Evolutionary conservation across 1,140 invertebrate species (phyloP).

Genomic region (Orussus abietinus): DNA sequence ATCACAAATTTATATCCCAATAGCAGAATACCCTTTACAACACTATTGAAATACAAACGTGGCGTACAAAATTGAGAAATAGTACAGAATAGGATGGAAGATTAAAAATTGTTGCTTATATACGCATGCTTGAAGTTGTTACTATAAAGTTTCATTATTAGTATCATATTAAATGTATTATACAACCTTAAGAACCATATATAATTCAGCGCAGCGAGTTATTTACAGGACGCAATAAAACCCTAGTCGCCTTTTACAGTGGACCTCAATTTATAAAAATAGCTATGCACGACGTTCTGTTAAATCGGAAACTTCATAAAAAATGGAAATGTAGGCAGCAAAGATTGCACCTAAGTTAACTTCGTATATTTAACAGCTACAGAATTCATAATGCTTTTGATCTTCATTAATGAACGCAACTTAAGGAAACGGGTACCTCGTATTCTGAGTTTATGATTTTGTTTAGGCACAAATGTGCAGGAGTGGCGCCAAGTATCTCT

Average conservation of each 20-base stretch:
- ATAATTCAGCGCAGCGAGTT: constrained; percentile 31
- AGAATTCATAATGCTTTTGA: not conserved
- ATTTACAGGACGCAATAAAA: constrained; percentile 43
- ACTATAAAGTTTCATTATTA: constrained; percentile 21
- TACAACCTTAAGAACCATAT: constrained; percentile 22
- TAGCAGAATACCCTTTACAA: too few relatives aligned
- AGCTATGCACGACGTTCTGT: constrained; percentile 34
- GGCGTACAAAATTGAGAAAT: too few relatives aligned
- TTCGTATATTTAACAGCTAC: not conserved
- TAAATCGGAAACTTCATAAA: constrained; percentile 20
- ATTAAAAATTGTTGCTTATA: constrained; percentile 22
- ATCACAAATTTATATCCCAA: too few relatives aligned
- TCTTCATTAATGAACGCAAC: not conserved
- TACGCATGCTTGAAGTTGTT: constrained; percentile 20
- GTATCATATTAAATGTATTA: constrained; percentile 27
- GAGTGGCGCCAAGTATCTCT: not conserved
- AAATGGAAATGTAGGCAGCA: constrained; percentile 15
- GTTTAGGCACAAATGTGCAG: not conserved
- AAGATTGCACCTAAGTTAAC: not conserved
- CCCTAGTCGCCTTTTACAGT: constrained; percentile 41
- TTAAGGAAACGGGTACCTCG: not conserved
- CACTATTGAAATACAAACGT: too few relatives aligned
- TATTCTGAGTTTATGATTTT: too few relatives aligned
- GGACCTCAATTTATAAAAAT: constrained; percentile 40
- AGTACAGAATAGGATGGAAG: constrained; percentile 39